Base-by-base conservation (phyloP, 2,888 invertebrate genomes). In the Sclerodermus sp. region DNA sequence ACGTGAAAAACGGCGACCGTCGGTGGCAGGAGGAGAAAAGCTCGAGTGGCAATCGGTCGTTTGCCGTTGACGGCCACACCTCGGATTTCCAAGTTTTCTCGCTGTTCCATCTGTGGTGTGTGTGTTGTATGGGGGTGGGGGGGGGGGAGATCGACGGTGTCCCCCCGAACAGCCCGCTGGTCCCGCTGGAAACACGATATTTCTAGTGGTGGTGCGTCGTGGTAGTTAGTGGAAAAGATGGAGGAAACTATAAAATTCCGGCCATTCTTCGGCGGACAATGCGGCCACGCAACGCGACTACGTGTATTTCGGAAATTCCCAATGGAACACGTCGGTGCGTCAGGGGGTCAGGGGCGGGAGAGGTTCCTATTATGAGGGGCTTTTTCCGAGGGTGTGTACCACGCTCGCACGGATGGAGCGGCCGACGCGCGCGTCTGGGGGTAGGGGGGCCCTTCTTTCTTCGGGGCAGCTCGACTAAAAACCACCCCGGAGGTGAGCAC, bases 401-500 rank as follows among this genome's bases (percentile, higher is more conserved):
- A 50, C n/a, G n/a, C 23, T 49, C 53, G 39, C 43, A 37, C 47
- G 48, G 51, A 37, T 23, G 23, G 42, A 49, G 41, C 47, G 48
- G 45, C 43, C 47, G 55, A 12, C 5, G 2, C 23, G 58, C 51
- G 51, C 55, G 48, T 58, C 63, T 60, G 47, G 55, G 49, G 56
- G 57, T 51, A 49, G 45, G 47, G 49, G 53, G 57, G 62, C n/a
- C 23, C 61, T 69, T 69, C 64, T 72, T 74, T 73, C 73, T 73
- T 69, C 61, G 66, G 57, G 64, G 57, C 66, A 70, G 71, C 56
- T 70, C 62, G 62, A 67, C 63, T 69, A 69, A 74, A 73, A 76
- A 74, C 75, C 73, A 73, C 71, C 74, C 74, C 71, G 73, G 60
- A 67, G 66, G 67, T 66, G 61, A 62, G 70, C 62, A 65, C 75